These are phyloP conservation scores for Hetaerina americana DNA, from an alignment of 1,140 invertebrate genomes.

Conservation along the genomic window DNA sequence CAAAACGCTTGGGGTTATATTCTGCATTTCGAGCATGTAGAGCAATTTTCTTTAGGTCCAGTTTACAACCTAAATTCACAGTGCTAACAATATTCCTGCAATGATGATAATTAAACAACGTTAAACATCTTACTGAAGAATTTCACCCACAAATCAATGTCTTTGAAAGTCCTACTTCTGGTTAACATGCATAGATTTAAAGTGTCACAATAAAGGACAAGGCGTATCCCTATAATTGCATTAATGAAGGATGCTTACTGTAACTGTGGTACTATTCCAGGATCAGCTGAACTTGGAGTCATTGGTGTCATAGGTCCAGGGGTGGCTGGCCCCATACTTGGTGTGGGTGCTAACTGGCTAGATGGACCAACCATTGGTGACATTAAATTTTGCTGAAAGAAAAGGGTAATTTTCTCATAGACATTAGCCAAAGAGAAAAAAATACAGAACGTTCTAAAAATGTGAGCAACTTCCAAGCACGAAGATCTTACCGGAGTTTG, in stretches of 20 bases:
- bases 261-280: constrained; percentile 84
- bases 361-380: constrained; percentile 55
- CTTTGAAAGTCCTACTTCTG: too few species aligned
- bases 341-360: constrained; percentile 31
- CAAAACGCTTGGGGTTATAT: constrained; percentile 99
- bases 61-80: constrained; percentile 90
- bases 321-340: constrained; percentile 55
- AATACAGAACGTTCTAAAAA: not conserved
- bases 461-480: too few species aligned
- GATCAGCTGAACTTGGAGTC: constrained; percentile 87
- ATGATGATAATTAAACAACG: constrained; percentile 29
- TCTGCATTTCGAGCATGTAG: constrained; percentile 98
- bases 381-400: constrained; percentile 65
- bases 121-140: too few species aligned
- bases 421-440: not conserved
- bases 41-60: constrained; percentile 95
- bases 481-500: constrained; percentile 60
- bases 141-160: too few species aligned
- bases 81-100: constrained; percentile 93
- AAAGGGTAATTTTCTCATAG: constrained; percentile 12
- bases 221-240: too few species aligned
- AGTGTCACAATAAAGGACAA: too few species aligned
- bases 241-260: constrained; percentile 67
- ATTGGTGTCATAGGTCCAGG: constrained; percentile 81
- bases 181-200: too few species aligned